Evolutionary conservation across 2,888 invertebrate species (phyloP).

Genomic region (Eudasyphora cyanicolor): DNA sequence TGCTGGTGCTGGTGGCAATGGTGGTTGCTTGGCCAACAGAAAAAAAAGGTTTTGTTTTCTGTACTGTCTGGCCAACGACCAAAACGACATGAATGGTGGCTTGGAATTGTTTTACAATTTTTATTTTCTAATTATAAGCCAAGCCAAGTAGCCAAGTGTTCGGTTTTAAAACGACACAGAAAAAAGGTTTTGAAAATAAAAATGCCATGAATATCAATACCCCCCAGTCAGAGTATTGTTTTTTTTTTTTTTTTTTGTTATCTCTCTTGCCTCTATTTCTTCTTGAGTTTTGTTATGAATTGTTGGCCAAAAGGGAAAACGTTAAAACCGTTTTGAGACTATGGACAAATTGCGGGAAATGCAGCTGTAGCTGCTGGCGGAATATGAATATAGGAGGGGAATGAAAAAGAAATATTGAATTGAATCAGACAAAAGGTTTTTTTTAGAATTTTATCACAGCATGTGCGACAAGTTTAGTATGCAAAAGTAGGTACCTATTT

Average conservation of each 20-base stretch:
- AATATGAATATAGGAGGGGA: too few species aligned
- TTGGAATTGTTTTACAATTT: slow-evolving; percentile 14
- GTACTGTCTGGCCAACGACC: background rate
- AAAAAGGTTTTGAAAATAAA: background rate
- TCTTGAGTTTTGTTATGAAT: slow-evolving; percentile 55
- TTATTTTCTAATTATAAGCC: slow-evolving; percentile 23
- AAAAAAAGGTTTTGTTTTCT: background rate
- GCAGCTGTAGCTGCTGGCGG: slow-evolving; percentile 11
- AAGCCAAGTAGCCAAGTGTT: too few species aligned
- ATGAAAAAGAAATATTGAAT: too few species aligned
- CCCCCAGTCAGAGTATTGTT: background rate
- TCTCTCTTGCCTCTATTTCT: background rate
- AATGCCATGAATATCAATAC: slow-evolving; percentile 17
- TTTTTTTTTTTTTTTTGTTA: background rate
- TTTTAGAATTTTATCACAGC: too few species aligned
- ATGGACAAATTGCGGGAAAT: background rate
- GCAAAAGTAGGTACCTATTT: too few species aligned
- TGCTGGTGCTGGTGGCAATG: background rate
- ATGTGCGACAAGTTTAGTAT: too few species aligned
- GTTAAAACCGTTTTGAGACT: background rate
- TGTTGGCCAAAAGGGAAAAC: slow-evolving; percentile 24
- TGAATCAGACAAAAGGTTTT: too few species aligned
- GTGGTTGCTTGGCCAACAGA: background rate
- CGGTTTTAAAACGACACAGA: background rate
- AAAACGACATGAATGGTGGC: slow-evolving; percentile 16